These are phyloP conservation scores for Sander lucioperca DNA, from an alignment of 2,113 vertebrate species.

Conservation along the genomic window DNA sequence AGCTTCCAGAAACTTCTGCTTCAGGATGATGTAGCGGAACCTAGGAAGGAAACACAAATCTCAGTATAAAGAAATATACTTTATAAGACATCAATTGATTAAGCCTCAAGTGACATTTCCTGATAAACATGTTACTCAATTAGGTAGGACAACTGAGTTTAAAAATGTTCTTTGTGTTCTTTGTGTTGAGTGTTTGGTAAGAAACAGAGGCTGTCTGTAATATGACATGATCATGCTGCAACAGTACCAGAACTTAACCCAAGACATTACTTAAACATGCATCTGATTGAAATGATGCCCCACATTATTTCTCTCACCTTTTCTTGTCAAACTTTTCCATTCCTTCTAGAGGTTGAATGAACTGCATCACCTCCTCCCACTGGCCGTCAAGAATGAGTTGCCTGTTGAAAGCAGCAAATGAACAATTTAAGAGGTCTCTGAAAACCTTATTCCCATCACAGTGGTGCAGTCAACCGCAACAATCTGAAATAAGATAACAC, in stretches of 20 bases:
- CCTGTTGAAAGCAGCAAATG: slow-evolving; percentile 77
- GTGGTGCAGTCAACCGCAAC: neutral
- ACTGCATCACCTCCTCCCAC: slow-evolving; percentile 99
- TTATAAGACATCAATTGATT: neutral
- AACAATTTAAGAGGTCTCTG: neutral
- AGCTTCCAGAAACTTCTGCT: slow-evolving; percentile 98
- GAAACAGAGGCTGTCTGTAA: slow-evolving; percentile 5
- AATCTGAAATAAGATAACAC: neutral
- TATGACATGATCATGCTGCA: neutral
- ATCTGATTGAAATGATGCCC: neutral
- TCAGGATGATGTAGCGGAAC: slow-evolving; percentile 96
- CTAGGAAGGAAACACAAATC: slow-evolving; percentile 79
- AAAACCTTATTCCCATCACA: neutral
- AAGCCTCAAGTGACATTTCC: neutral
- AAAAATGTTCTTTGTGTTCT: neutral
- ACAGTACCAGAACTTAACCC: slow-evolving; percentile 9
- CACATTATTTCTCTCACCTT: slow-evolving; percentile 82
- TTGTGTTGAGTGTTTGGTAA: neutral
- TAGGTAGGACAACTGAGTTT: neutral
- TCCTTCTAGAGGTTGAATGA: slow-evolving; percentile 97
- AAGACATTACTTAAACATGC: neutral
- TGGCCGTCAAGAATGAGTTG: slow-evolving; percentile 97
- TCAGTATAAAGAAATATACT: neutral
- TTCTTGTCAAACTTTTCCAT: slow-evolving; percentile 99
- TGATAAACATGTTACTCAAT: neutral